These are phyloP conservation scores for Ennomos fuscantarius DNA, from an alignment of 2,888 invertebrate genomes.

Conservation along the genomic window DNA sequence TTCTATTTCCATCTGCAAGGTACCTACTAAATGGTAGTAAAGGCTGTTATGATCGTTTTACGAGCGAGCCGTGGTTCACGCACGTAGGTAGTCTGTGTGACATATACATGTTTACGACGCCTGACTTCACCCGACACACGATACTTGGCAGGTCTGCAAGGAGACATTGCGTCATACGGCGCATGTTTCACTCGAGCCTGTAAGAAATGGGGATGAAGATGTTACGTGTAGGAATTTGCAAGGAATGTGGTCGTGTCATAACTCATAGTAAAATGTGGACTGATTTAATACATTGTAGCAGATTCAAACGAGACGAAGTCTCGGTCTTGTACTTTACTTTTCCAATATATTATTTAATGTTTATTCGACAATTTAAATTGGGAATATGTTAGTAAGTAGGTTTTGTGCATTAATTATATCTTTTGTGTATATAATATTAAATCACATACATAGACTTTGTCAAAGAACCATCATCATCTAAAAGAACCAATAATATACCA, in stretches of 20 bases:
- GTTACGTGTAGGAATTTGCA: slow-evolving; percentile 72
- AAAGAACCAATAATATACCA: too few relatives aligned
- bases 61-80: slow-evolving; percentile 54
- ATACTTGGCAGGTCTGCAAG: slow-evolving; percentile 73
- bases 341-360: too few relatives aligned
- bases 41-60: slow-evolving; percentile 69
- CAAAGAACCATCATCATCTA: too few relatives aligned
- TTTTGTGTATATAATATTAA: too few relatives aligned
- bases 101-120: slow-evolving; percentile 78
- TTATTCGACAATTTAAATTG: too few relatives aligned
- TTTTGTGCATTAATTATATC: too few relatives aligned
- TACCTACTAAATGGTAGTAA: slow-evolving; percentile 51
- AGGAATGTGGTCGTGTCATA: slow-evolving; percentile 35
- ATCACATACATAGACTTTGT: too few relatives aligned
- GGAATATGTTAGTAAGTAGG: too few relatives aligned
- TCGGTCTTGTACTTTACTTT: too few relatives aligned
- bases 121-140: slow-evolving; percentile 69
- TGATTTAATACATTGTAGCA: slow-evolving; percentile 29
- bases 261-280: slow-evolving; percentile 35
- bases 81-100: slow-evolving; percentile 72
- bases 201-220: slow-evolving; percentile 70
- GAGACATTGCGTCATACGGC: slow-evolving; percentile 64
- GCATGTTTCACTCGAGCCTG: slow-evolving; percentile 66
- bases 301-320: background rate
- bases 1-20: slow-evolving; percentile 45